Evolutionary conservation across 2,797 vertebrate genomes (phyloP), one percentile per base, ranked within the genome.

Genomic region (Adrianichthys oophorus): DNA sequence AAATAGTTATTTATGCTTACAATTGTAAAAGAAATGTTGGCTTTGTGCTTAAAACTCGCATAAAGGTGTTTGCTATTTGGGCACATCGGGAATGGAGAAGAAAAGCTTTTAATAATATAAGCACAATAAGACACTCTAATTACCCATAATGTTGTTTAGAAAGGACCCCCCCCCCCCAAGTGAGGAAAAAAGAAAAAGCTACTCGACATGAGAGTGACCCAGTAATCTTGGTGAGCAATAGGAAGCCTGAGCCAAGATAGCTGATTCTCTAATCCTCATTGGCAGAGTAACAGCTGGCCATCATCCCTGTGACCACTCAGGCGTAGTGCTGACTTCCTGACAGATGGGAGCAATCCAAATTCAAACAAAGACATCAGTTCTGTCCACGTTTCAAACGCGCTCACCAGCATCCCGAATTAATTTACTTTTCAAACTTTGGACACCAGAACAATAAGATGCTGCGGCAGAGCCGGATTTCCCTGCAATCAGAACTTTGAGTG

Each of bases 251-350:
- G 60, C 62, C 67, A 62, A 65, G 48, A 66, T 18, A 19, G 64
- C 44, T 52, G 53, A 56, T 53, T 68, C 53, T 46, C 41, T 83
- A 83, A 83, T 85, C 76, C 80, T 70, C 65, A 51, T 65, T 58
- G 60, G 62, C 56, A 52, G 59, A 48, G 62, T 61, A 62, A 51
- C 65, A 69, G 69, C 67, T 73, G 76, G 51, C 68, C 65, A 67
- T 68, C 68, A 65, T 72, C 54, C 62, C 56, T 58, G 53, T 48
- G 54, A 50, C 54, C 24, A 18, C 47, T 45, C 29, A 7, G 52
- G 8, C 50, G 44, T 21, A 26, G 52, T 7, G 21, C 45, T 32
- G 56, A 52, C 52, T 15, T 26, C 37, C 48, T 48, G 46, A 68
- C 10, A 7, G 47, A 51, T 32, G 24, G 43, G 24, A 14, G 24